These are phyloP conservation scores for Neolamprologus toae DNA, from an alignment of 2,113 vertebrate genomes.

Conservation along the genomic window DNA sequence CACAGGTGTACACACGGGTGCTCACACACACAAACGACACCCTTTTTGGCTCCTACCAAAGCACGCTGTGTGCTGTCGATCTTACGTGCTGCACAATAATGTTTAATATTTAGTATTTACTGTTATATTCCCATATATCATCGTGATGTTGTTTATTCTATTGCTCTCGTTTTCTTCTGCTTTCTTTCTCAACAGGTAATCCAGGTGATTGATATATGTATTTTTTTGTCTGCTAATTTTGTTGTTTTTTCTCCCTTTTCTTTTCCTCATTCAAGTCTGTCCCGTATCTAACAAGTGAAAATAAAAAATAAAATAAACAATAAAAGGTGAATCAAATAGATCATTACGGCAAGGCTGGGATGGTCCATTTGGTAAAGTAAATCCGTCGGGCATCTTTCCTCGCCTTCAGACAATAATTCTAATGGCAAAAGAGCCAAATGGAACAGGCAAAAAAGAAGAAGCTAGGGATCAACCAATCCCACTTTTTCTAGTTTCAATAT, in stretches of 20 bases:
- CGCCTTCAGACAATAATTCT: background rate
- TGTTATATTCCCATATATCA: too few species aligned
- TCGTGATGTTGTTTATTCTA: too few species aligned
- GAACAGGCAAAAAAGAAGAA: background rate
- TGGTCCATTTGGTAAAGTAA: background rate
- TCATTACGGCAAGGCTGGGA: background rate
- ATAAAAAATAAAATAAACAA: background rate
- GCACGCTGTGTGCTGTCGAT: too few species aligned
- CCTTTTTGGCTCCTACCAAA: too few species aligned
- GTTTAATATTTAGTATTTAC: too few species aligned
- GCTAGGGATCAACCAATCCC: background rate
- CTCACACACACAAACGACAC: fast-evolving
- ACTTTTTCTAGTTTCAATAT: background rate
- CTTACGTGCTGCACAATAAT: too few species aligned
- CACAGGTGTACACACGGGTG: too few species aligned
- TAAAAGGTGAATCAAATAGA: background rate
- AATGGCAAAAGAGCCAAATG: background rate
- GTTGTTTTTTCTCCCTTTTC: background rate
- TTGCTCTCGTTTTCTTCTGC: too few species aligned
- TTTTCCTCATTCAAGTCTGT: background rate
- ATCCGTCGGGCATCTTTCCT: fast-evolving
- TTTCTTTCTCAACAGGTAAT: background rate
- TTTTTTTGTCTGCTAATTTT: too few species aligned
- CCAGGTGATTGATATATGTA: too few species aligned
- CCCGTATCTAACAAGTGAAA: background rate